Percentiles rank a stretch among this genome's conserved stretches.
Evolutionary conservation across 2,888 invertebrate species (phyloP).

Genomic region (Drosophila kuntzei): DNA sequence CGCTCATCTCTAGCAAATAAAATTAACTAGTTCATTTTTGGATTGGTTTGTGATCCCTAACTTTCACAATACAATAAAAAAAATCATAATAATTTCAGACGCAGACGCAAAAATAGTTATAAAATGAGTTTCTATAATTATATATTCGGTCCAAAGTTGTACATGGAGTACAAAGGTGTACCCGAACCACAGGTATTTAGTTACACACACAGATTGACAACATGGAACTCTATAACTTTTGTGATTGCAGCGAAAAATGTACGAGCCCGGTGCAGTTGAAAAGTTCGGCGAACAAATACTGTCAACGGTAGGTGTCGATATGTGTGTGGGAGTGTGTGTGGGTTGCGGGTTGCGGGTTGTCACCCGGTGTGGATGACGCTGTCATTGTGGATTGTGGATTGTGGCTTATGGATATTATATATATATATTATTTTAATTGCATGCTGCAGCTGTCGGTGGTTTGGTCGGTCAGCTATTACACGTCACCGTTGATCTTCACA

Average conservation of each 20-base stretch:
- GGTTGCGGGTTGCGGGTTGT: not conserved
- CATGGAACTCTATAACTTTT: constrained; percentile 6
- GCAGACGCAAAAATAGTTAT: constrained; percentile 29
- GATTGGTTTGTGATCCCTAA: constrained; percentile 42
- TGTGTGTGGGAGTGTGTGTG: not conserved
- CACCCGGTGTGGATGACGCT: constrained; percentile 12
- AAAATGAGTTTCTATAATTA: constrained; percentile 86
- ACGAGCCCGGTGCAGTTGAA: constrained; percentile 89
- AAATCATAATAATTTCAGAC: constrained; percentile 37
- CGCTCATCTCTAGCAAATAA: constrained; percentile 18
- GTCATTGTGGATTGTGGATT: not conserved
- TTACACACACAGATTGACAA: not conserved
- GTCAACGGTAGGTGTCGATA: constrained; percentile 83
- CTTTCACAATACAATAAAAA: constrained; percentile 54
- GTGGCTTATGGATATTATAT: constrained; percentile 3
- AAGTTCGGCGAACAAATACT: constrained; percentile 91
- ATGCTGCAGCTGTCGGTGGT: constrained; percentile 87
- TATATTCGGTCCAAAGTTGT: constrained; percentile 90
- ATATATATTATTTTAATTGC: constrained; percentile 7
- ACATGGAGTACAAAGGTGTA: constrained; percentile 89
- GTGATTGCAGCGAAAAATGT: constrained; percentile 86
- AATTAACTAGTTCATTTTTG: constrained; percentile 37
- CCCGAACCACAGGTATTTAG: constrained; percentile 86
- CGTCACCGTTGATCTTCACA: constrained; percentile 91
- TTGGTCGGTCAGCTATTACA: constrained; percentile 90